These are phyloP conservation scores for Brachyrhaphis roseni DNA, from an alignment of 2,797 vertebrate genomes.

Conservation along the genomic window DNA sequence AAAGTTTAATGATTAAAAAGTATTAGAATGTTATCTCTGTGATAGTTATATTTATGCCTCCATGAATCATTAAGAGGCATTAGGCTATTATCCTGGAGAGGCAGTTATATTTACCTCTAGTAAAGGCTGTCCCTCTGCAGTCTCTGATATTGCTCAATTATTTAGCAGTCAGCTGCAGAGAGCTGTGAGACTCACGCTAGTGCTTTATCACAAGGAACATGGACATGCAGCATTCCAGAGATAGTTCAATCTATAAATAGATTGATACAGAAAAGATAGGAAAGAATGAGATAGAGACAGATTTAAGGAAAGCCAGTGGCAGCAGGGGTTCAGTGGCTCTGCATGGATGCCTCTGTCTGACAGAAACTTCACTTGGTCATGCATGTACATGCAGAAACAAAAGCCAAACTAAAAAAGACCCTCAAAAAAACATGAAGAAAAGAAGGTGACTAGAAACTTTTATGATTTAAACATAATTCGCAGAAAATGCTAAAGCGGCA, in stretches of 20 bases:
- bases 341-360: constrained; percentile 2
- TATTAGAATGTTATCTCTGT: constrained; percentile 72
- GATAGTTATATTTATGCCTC: constrained; percentile 81
- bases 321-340: constrained; percentile 40
- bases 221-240: constrained; percentile 52
- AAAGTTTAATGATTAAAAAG: constrained; percentile 80
- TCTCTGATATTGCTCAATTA: constrained; percentile 78
- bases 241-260: constrained; percentile 68
- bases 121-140: constrained; percentile 76
- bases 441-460: constrained; percentile 22
- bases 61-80: constrained; percentile 83
- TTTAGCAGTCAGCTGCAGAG: constrained; percentile 71
- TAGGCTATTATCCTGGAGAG: constrained; percentile 79
- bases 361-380: neutral
- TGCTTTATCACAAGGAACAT: constrained; percentile 51
- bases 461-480: constrained; percentile 45
- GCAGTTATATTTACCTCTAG: constrained; percentile 83
- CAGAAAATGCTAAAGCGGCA: constrained; percentile 31
- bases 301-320: constrained; percentile 46
- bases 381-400: constrained; percentile 14
- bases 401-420: constrained; percentile 6
- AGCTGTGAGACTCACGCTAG: constrained; percentile 39
- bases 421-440: constrained; percentile 9
- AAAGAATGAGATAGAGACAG: constrained; percentile 32
- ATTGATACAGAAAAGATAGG: constrained; percentile 48